Evolutionary conservation across 2,113 vertebrate genomes (phyloP), one percentile per base, ranked within the genome.

Genomic region (Seriola rivoliana): DNA sequence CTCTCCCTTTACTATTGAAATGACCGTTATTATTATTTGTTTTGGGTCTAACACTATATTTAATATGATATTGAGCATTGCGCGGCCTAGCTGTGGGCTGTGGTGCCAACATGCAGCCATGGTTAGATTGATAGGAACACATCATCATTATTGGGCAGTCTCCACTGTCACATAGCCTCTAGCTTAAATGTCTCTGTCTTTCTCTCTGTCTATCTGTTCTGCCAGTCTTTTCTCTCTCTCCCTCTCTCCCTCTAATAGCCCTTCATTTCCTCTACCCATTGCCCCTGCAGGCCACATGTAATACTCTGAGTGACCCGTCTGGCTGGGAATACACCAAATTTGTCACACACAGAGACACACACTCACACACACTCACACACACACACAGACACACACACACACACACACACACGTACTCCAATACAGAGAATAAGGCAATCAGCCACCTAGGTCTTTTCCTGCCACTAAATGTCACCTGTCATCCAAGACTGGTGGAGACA

Each of bases 241-340:
- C 79, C 84, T 78, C 86, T 80, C 80, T 86, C 46, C 68, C 62
- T 85, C 88, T 94, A 94, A 94, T 93, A 92, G 91, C 82, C 92
- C 84, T 87, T 93, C 89, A 93, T 94, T 93, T 93, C 88, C 87
- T 92, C 85, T 88, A 81, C 81, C 91, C 88, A 90, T 89, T 91
- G 91, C 87, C 92, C 92, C 93, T 93, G 85, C 93, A 92, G 94
- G 93, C 93, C 91, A 94, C 90, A 84, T 89, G 92, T 94, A 93
- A 92, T 86, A 93, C 95, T 94, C 93, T 94, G 88, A 80, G 81
- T 95, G 93, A 95, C 95, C 94, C 78, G 88, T 83, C 76, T 87
- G 85, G 86, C 83, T 89, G 79, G 50, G 79, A 90, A 89, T 81
- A 92, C 88, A 85, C 80, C 79, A 75, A 36, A 93, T 93, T 71